Evolutionary conservation across 92 coral and sea anemone species (phyloP).

Genomic region (Epizoanthus stellaris): DNA sequence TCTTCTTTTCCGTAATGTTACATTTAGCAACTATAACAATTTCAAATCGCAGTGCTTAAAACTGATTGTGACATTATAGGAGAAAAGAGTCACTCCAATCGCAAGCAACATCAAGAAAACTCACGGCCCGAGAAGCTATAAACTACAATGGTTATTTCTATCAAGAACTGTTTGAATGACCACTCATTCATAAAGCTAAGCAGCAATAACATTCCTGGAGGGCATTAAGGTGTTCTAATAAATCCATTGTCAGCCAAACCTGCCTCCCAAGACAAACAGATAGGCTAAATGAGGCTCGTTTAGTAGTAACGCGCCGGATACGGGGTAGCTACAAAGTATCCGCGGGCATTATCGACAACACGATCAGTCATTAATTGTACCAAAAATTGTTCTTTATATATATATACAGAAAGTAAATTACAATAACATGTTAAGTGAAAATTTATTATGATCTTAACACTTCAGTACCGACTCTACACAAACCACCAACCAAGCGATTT

Average conservation of each 20-base stretch:
- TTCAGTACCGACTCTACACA: not conserved
- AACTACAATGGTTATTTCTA: not conserved
- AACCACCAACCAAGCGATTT: too few species aligned
- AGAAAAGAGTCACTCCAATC: too few species aligned
- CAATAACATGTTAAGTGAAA: constrained; percentile 44
- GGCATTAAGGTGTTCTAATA: not conserved
- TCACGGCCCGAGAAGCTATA: not conserved
- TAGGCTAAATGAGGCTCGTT: constrained; percentile 15
- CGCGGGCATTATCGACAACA: constrained; percentile 37
- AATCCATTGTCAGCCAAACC: constrained; percentile 1
- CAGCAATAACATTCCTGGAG: constrained; percentile 1
- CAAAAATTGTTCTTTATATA: constrained; percentile 8
- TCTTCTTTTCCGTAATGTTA: too few species aligned
- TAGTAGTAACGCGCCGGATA: constrained; percentile 17
- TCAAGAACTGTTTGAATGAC: not conserved
- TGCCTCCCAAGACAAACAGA: constrained; percentile 12
- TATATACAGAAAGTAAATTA: constrained; percentile 42
- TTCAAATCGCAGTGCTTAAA: too few species aligned
- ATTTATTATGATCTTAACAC: not conserved
- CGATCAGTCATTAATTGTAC: constrained; percentile 6
- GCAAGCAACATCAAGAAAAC: not conserved
- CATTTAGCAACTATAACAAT: too few species aligned
- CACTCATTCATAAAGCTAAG: not conserved
- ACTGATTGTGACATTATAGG: too few species aligned
- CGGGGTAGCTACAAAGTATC: constrained; percentile 40